A percentile compares a stretch with the other conserved stretches of the same genome.
Conservation (phyloP, 2,113 vertebrate genomes). For the Murina feae region DNA sequence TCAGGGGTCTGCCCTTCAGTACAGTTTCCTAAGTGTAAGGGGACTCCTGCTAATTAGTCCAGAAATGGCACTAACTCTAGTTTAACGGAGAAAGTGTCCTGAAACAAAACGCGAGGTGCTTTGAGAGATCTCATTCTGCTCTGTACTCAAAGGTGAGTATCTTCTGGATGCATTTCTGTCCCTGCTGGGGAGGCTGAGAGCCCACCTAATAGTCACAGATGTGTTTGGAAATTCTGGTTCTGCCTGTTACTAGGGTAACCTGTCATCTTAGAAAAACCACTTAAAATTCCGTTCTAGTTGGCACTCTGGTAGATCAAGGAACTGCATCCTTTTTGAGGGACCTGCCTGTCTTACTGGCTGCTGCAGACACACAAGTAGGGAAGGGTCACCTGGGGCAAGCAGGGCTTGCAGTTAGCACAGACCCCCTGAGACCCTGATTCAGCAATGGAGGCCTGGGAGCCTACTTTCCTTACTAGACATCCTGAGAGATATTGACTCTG, state of each 20-base stretch:
- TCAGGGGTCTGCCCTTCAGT: not conserved
- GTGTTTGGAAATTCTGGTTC: not conserved
- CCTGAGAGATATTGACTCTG: not conserved
- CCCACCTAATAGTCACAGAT: not conserved
- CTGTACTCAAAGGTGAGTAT: not conserved
- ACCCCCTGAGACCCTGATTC: not conserved
- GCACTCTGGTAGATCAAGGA: not conserved
- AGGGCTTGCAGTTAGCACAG: not conserved
- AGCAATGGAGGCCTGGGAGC: not conserved
- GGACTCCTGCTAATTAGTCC: not conserved
- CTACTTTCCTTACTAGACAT: not conserved
- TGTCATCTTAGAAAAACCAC: not conserved
- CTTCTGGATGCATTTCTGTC: not conserved
- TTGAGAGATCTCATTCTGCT: not conserved
- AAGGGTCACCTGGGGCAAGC: not conserved
- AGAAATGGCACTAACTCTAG: not conserved
- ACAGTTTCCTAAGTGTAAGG: not conserved
- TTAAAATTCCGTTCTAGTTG: not conserved
- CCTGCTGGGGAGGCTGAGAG: not conserved
- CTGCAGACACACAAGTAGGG: not conserved
- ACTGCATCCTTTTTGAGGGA: not conserved
- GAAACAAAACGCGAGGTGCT: not conserved
- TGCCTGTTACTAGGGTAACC: conserved; percentile 18
- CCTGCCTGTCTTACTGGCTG: not conserved
- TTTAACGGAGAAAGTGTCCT: not conserved